These are phyloP conservation scores for Edolisoma coerulescens DNA, from an alignment of 2,113 vertebrate species.

Conservation along the genomic window DNA sequence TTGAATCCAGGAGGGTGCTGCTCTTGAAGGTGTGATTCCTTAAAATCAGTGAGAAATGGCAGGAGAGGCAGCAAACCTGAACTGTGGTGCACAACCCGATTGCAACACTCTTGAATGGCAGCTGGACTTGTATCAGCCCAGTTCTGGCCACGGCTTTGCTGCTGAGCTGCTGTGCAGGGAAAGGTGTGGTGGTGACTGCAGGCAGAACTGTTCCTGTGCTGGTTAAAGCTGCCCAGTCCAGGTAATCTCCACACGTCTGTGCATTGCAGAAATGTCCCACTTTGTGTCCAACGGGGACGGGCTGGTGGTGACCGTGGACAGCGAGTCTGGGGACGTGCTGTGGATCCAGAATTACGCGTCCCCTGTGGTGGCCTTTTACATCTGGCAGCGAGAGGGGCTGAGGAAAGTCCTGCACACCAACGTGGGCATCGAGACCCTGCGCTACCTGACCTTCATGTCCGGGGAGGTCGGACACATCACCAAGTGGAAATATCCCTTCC, in stretches of 20 bases:
- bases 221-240: background rate
- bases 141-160: background rate
- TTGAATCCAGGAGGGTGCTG: background rate
- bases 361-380: conserved; percentile 94
- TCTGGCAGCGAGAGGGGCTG: conserved; percentile 93
- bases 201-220: background rate
- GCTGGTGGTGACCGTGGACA: conserved; percentile 96
- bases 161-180: background rate
- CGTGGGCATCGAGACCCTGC: conserved; percentile 92
- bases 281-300: conserved; percentile 97
- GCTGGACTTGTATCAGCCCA: background rate
- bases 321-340: conserved; percentile 88
- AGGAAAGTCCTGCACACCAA: conserved; percentile 92
- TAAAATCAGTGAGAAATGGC: background rate
- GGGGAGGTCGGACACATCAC: conserved; percentile 96
- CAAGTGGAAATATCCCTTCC: conserved; percentile 97
- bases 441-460: conserved; percentile 96
- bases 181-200: background rate
- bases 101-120: rapidly evolving
- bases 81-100: background rate
- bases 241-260: background rate
- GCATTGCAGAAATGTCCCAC: conserved; percentile 87
- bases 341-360: conserved; percentile 98
- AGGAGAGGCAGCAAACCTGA: background rate
- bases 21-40: background rate